Conservation (phyloP, 2,797 vertebrate genomes). For the Sorex maritimensis region DNA sequence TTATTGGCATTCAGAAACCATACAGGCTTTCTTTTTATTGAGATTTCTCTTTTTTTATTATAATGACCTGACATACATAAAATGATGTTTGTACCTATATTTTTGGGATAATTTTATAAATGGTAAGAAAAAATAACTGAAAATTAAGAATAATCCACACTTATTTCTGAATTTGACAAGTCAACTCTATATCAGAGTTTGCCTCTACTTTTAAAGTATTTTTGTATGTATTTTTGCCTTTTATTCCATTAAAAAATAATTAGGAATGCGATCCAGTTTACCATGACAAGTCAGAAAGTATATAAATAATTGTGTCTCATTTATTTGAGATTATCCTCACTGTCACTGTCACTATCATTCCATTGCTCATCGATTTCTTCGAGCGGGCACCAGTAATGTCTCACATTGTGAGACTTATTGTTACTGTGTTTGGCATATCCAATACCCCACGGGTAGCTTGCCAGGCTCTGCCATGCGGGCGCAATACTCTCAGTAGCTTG, state of each 20-base stretch:
- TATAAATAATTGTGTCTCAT: neutral
- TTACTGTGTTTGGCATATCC: too few species aligned
- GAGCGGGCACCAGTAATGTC: too few species aligned
- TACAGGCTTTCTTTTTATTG: slow-evolving; percentile 54
- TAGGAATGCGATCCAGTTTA: too few species aligned
- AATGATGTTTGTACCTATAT: slow-evolving; percentile 6
- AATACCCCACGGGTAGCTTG: too few species aligned
- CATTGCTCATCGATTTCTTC: too few species aligned
- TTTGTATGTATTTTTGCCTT: neutral
- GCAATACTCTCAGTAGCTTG: too few species aligned
- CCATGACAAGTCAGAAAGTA: neutral
- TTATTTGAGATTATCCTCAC: too few species aligned
- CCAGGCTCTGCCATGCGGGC: too few species aligned
- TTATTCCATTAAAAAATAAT: too few species aligned
- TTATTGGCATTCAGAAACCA: neutral
- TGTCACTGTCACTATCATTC: too few species aligned
- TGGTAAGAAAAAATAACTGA: neutral
- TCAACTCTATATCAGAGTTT: neutral
- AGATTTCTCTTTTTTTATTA: neutral
- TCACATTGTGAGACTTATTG: too few species aligned
- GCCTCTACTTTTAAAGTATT: slow-evolving; percentile 20
- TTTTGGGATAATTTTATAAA: neutral
- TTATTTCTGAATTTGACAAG: neutral
- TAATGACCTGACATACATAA: neutral
- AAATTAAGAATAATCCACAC: neutral